Conservation (phyloP, 1,140 invertebrate genomes). For the Scylla paramamosain region DNA sequence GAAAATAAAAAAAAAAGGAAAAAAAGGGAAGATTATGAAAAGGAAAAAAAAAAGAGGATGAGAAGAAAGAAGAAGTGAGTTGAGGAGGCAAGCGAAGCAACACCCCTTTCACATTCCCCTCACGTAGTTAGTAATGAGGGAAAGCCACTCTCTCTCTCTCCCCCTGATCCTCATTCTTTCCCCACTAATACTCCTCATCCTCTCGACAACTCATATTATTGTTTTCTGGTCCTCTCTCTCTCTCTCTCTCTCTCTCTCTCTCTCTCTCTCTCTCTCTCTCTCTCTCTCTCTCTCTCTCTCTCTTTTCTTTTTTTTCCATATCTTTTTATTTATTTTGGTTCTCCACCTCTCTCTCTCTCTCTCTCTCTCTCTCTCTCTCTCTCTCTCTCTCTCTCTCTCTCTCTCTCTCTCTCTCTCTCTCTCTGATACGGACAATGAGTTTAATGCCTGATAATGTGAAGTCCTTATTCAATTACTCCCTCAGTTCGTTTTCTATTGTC, state of each 20-base stretch:
- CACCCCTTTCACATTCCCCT: not conserved
- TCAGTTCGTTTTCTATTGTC: not conserved
- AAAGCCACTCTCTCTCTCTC: not conserved
- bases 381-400: not conserved
- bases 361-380: constrained; percentile 18
- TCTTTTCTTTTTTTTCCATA: not conserved
- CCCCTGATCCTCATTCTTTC: not conserved
- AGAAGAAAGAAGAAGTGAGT: not conserved
- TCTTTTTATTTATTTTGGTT: too few species aligned
- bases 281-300: constrained; percentile 3
- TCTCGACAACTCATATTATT: not conserved
- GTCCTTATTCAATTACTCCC: not conserved
- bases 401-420: not conserved
- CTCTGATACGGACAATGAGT: not conserved
- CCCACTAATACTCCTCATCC: not conserved
- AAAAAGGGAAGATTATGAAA: too few species aligned
- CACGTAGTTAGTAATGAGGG: not conserved
- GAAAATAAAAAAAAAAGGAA: not conserved
- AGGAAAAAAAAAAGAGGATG: not conserved
- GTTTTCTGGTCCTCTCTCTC: not conserved
- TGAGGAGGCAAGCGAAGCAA: not conserved
- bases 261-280: constrained; percentile 3
- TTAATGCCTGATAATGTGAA: not conserved
- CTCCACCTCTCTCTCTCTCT: not conserved
- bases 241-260: constrained; percentile 3